These are phyloP conservation scores for Lampris incognitus DNA, from an alignment of 2,113 vertebrate genomes.

Conservation along the genomic window DNA sequence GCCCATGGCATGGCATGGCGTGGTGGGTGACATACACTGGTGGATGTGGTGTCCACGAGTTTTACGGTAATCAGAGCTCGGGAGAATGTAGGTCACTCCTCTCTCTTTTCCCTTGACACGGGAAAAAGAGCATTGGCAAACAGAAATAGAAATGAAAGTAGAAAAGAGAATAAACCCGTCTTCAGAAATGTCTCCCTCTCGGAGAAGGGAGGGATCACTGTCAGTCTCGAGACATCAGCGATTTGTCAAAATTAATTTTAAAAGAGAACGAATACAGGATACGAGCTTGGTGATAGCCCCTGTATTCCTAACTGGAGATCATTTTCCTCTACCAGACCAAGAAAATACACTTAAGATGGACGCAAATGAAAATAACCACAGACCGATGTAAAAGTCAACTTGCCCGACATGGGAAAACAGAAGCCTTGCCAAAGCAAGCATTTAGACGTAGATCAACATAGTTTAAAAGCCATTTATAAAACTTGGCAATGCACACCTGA, in stretches of 20 bases:
- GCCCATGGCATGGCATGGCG: conserved; percentile 50
- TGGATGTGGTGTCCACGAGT: conserved; percentile 41
- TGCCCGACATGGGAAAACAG: conserved; percentile 39
- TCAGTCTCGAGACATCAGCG: too few relatives aligned
- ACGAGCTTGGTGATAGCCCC: background rate
- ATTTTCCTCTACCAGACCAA: background rate
- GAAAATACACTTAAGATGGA: conserved; percentile 30
- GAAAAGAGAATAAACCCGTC: too few relatives aligned
- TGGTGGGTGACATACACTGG: conserved; percentile 40
- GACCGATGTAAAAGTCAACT: conserved; percentile 18
- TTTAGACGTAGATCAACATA: background rate
- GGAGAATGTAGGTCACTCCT: conserved; percentile 49
- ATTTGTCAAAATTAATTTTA: background rate
- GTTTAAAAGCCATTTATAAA: conserved; percentile 40
- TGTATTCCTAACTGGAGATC: background rate
- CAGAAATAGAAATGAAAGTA: conserved; percentile 8
- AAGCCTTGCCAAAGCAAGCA: conserved; percentile 36
- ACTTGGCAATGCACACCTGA: conserved; percentile 26
- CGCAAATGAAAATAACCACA: conserved; percentile 37
- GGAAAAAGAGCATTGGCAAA: background rate
- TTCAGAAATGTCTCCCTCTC: too few relatives aligned
- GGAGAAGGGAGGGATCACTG: too few relatives aligned
- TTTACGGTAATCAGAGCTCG: conserved; percentile 54
- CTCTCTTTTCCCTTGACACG: background rate
- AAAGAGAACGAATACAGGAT: background rate